Evolutionary conservation across 2,888 invertebrate genomes (phyloP).

Genomic region (Nomada ferruginata): DNA sequence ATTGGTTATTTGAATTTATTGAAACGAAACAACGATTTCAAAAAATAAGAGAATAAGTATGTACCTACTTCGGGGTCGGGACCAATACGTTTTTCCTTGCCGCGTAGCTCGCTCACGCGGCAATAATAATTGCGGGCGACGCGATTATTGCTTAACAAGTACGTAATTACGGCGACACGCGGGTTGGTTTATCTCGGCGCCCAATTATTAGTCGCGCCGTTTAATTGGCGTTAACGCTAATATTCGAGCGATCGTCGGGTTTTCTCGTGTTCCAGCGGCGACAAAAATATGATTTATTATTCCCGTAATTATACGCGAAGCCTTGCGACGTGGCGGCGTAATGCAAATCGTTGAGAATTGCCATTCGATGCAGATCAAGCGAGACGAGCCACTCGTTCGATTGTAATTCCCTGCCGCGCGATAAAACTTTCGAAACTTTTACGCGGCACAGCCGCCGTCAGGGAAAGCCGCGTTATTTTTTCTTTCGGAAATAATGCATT

Average conservation of each 20-base stretch:
- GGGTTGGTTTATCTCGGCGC: conserved; percentile 3
- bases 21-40: no score
- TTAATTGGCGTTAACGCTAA: conserved; percentile 22
- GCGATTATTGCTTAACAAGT: conserved; percentile 34
- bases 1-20: no score
- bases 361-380: conserved; percentile 22
- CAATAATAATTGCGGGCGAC: conserved; percentile 11
- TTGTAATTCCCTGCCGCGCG: conserved; percentile 17
- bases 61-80: no score
- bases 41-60: no score
- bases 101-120: not conserved
- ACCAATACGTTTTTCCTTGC: not conserved
- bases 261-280: not conserved
- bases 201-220: conserved; percentile 22
- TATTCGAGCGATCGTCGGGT: not conserved
- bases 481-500: not conserved
- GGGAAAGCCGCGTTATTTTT: not conserved
- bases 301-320: not conserved
- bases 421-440: conserved; percentile 3
- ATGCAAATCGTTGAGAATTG: conserved; percentile 5
- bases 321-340: not conserved
- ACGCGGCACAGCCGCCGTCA: not conserved
- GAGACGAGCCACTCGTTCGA: conserved; percentile 11
- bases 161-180: conserved; percentile 28
- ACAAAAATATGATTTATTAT: conserved; percentile 20